These are phyloP conservation scores for Coelinius sp. DNA, from an alignment of 2,888 invertebrate species.

Conservation along the genomic window DNA sequence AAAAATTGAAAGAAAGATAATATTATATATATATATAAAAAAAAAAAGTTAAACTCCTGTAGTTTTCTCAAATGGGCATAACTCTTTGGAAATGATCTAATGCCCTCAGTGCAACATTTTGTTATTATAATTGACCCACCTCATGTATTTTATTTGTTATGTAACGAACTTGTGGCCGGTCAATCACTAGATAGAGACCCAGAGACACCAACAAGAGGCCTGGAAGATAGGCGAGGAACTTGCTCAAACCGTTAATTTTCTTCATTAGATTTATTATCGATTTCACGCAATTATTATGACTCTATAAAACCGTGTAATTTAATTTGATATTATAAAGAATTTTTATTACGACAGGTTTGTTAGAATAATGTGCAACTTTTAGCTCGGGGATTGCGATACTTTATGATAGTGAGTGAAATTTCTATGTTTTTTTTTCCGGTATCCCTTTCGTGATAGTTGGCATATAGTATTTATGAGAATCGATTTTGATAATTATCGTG, in stretches of 20 bases:
- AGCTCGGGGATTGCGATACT: not conserved
- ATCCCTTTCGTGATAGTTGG: not conserved
- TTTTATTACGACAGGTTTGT: constrained; percentile 15
- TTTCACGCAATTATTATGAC: not conserved
- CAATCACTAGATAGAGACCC: constrained; percentile 27
- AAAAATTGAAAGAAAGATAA: not conserved
- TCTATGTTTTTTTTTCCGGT: not conserved
- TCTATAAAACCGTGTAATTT: constrained; percentile 1
- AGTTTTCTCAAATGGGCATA: constrained; percentile 9
- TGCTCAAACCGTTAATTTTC: constrained; percentile 27
- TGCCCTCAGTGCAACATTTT: not conserved
- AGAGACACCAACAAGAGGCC: constrained; percentile 31
- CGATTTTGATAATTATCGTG: not conserved
- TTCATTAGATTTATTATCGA: constrained; percentile 31
- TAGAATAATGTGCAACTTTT: not conserved
- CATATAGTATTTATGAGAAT: not conserved
- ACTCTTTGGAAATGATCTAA: constrained; percentile 6
- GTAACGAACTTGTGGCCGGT: constrained; percentile 28
- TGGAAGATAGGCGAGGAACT: constrained; percentile 32
- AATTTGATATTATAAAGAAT: constrained; percentile 13
- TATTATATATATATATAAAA: not conserved
- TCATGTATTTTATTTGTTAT: constrained; percentile 9
- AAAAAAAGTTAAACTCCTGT: not conserved
- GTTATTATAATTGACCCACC: constrained; percentile 42
- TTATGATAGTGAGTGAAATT: not conserved